Evolutionary conservation across 1,140 invertebrate species (phyloP).

Genomic region (Bicyclus anynana): DNA sequence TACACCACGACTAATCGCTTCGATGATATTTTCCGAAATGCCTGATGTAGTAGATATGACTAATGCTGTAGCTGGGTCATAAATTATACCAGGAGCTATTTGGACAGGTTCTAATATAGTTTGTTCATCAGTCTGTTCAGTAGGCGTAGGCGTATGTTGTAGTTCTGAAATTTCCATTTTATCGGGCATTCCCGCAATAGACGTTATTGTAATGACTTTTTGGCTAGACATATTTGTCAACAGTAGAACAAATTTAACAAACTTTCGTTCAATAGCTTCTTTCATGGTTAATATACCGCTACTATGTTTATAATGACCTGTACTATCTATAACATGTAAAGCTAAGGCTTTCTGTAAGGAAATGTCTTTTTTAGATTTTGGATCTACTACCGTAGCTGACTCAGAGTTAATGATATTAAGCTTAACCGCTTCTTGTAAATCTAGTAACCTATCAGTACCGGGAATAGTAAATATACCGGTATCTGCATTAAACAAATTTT

Average conservation of each 20-base stretch:
- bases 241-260: constrained; percentile 79
- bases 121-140: constrained; percentile 72
- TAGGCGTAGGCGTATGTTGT: constrained; percentile 45
- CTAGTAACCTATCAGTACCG: constrained; percentile 89
- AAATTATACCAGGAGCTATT: constrained; percentile 83
- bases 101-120: constrained; percentile 81
- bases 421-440: constrained; percentile 92
- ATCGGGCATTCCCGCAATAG: constrained; percentile 80
- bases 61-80: constrained; percentile 84
- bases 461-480: constrained; percentile 92
- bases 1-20: constrained; percentile 82
- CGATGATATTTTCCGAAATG: constrained; percentile 83
- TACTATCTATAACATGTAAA: constrained; percentile 86
- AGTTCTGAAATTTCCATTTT: constrained; percentile 81
- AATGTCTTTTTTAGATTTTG: constrained; percentile 82
- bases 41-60: constrained; percentile 85
- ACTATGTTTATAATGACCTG: constrained; percentile 83
- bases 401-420: constrained; percentile 90
- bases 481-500: constrained; percentile 87
- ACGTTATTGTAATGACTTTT: constrained; percentile 81
- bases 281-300: constrained; percentile 83
- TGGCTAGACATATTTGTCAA: constrained; percentile 61
- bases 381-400: constrained; percentile 88
- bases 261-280: constrained; percentile 85
- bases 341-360: constrained; percentile 86